Conservation (phyloP, 1,140 invertebrate species). For the Ericerus pela region DNA sequence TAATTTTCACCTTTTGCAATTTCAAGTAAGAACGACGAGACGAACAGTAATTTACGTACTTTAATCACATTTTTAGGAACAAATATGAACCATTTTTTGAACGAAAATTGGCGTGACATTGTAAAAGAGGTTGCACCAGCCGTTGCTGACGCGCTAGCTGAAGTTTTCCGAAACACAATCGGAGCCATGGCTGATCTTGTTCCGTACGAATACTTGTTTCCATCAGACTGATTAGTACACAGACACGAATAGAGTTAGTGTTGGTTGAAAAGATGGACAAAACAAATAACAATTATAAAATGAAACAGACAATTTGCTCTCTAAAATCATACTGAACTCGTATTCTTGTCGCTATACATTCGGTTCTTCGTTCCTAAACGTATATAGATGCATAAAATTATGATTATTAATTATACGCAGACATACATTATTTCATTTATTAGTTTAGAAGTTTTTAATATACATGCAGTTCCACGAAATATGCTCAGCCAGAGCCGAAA, state of each 20-base stretch:
- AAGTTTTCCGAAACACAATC: constrained; percentile 24
- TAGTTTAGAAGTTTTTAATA: no score
- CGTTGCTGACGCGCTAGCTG: constrained; percentile 25
- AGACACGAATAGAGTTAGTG: background rate
- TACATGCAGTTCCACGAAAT: no score
- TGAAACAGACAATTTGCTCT: background rate
- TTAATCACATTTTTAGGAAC: constrained; percentile 25
- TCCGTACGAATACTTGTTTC: constrained; percentile 24
- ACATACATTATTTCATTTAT: no score
- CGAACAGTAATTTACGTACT: background rate
- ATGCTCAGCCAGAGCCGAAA: no score
- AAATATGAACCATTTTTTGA: constrained; percentile 31
- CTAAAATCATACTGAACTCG: background rate
- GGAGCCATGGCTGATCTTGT: constrained; percentile 25
- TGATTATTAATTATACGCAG: no score
- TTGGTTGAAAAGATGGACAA: background rate
- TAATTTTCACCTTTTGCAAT: background rate
- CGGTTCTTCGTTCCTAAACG: no score
- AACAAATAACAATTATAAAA: background rate
- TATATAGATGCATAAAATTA: no score
- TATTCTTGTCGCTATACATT: no score
- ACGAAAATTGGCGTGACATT: constrained; percentile 31
- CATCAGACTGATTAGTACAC: constrained; percentile 16
- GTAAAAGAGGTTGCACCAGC: constrained; percentile 29
- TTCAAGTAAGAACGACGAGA: background rate